Conservation (phyloP, 2,113 vertebrate genomes). For the Cyanistes caeruleus region DNA sequence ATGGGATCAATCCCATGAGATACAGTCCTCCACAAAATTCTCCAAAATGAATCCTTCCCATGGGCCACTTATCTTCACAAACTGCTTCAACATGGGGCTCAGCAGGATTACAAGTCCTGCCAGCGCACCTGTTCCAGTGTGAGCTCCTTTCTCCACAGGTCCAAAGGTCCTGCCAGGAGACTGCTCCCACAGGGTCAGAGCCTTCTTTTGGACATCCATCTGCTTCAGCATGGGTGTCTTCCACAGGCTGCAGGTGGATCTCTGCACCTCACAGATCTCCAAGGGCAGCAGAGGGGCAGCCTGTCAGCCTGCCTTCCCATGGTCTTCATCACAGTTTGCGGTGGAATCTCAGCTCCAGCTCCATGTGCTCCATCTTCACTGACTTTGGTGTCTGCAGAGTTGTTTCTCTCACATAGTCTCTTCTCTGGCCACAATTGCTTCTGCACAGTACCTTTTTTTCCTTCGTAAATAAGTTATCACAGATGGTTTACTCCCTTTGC, state of each 20-base stretch:
- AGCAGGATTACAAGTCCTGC: background rate
- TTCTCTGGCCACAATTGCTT: background rate
- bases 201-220: background rate
- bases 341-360: background rate
- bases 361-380: background rate
- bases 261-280: background rate
- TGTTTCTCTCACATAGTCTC: background rate
- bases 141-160: background rate
- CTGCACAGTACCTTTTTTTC: background rate
- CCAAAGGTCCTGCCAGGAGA: background rate
- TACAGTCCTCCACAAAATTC: background rate
- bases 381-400: background rate
- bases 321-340: background rate
- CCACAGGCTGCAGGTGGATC: background rate
- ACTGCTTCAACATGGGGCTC: background rate
- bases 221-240: background rate
- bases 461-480: background rate
- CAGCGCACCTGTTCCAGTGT: rapidly evolving
- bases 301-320: background rate
- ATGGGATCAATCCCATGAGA: background rate
- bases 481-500: background rate
- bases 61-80: background rate
- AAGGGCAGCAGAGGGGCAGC: background rate
- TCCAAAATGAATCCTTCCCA: background rate
- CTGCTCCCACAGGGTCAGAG: background rate